Conservation (phyloP, 1,140 invertebrate species). For the Pissodes strobi region DNA sequence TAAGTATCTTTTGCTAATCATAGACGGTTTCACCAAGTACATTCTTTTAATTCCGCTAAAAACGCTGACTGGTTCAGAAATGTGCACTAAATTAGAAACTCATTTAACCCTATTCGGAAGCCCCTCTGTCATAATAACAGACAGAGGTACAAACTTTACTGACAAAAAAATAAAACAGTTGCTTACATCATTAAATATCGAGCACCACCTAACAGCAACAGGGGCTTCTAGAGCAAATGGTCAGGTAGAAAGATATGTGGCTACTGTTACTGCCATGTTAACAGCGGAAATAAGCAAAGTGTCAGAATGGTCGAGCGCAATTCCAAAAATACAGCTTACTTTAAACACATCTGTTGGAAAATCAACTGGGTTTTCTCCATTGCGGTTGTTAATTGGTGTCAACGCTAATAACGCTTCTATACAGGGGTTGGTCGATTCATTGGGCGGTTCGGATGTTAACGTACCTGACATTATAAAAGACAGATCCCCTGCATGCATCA, state of each 20-base stretch:
- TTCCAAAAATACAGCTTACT: neutral
- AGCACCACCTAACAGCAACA: too few relatives aligned
- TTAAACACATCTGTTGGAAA: neutral
- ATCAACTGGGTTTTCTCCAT: neutral
- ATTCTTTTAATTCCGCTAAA: neutral
- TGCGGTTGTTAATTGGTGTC: too few relatives aligned
- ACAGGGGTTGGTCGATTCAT: too few relatives aligned
- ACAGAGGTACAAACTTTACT: neutral
- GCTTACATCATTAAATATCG: neutral
- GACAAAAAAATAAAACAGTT: neutral
- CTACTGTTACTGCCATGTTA: too few relatives aligned
- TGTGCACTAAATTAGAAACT: neutral
- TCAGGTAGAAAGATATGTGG: too few relatives aligned
- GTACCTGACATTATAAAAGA: neutral
- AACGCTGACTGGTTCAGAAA: neutral
- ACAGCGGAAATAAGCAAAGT: too few relatives aligned
- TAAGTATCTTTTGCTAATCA: too few relatives aligned
- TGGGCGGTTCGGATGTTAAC: neutral
- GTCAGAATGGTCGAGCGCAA: too few relatives aligned
- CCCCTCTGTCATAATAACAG: neutral
- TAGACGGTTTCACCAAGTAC: neutral
- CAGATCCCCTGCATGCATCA: neutral
- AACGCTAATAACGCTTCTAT: too few relatives aligned
- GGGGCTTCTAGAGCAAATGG: conserved; percentile 45
- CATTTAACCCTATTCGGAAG: neutral